These are phyloP conservation scores for Mus spretus DNA, from an alignment of 2,797 vertebrate genomes.

Conservation along the genomic window DNA sequence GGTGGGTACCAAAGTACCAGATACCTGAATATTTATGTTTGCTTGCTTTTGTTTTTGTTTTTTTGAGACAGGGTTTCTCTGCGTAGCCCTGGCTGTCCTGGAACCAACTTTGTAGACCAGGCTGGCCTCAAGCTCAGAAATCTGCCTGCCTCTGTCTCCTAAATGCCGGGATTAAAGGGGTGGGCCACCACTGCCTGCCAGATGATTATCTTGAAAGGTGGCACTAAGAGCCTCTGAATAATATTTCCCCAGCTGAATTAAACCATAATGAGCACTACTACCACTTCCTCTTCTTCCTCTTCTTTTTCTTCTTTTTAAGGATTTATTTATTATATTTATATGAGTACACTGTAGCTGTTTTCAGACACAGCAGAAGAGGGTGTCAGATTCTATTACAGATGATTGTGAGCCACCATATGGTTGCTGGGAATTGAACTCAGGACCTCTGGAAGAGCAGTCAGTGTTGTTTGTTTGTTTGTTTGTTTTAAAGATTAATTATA, in stretches of 20 bases:
- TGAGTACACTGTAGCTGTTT: too few species aligned
- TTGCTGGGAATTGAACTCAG: too few species aligned
- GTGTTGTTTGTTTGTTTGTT: too few species aligned
- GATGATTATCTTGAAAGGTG: not conserved
- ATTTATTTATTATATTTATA: too few species aligned
- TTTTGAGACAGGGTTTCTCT: not conserved
- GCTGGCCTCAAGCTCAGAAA: not conserved
- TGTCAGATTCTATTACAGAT: too few species aligned
- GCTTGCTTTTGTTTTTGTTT: not conserved
- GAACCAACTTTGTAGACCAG: not conserved
- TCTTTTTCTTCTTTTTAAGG: too few species aligned
- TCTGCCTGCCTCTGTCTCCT: not conserved
- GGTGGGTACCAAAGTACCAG: slow-evolving; percentile 78
- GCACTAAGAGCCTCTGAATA: not conserved
- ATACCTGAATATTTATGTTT: not conserved
- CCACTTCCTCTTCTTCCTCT: too few species aligned
- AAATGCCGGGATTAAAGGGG: not conserved
- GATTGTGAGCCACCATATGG: too few species aligned
- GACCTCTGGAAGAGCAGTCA: too few species aligned
- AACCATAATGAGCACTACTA: not conserved
- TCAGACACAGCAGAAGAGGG: too few species aligned
- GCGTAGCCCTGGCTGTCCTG: not conserved
- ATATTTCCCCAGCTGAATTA: slow-evolving; percentile 22
- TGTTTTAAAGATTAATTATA: too few species aligned
- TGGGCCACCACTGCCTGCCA: not conserved